A percentile compares a stretch with the other conserved stretches of the same genome.
phyloP scores from a whole-genome alignment of 2,113 vertebrate species.

The Platysteira castanea region DNA sequence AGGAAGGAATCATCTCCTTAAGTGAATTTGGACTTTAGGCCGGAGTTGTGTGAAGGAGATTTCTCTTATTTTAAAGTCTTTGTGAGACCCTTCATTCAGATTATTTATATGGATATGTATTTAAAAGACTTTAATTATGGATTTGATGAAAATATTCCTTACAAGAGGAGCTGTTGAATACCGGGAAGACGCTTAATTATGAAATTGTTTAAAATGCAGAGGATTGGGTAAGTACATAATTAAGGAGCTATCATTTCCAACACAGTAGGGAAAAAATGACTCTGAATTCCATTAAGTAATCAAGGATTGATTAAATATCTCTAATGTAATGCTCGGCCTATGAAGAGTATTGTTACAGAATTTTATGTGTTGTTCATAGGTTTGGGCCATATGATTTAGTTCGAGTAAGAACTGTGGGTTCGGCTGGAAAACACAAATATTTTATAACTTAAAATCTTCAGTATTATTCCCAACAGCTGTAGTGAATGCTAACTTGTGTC shows the following conservation, averaged over 20 bases:
- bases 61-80: neutral
- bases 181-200: neutral
- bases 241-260: neutral
- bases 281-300: conserved; percentile 43
- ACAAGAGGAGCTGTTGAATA: neutral
- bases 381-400: neutral
- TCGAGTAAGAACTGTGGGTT: neutral
- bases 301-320: neutral
- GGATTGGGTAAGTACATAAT: neutral
- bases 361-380: neutral
- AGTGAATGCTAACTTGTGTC: neutral
- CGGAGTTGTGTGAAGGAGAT: neutral
- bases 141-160: neutral
- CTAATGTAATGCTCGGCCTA: neutral
- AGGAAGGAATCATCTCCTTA: neutral
- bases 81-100: neutral
- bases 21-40: neutral
- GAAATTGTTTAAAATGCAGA: conserved; percentile 9
- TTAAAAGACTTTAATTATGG: neutral
- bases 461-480: neutral
- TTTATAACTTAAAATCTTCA: neutral
- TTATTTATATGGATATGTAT: neutral
- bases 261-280: neutral
- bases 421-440: neutral
- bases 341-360: neutral